phyloP scores from a whole-genome alignment of 2,797 vertebrate species.

The Coregonus ussuriensis region DNA sequence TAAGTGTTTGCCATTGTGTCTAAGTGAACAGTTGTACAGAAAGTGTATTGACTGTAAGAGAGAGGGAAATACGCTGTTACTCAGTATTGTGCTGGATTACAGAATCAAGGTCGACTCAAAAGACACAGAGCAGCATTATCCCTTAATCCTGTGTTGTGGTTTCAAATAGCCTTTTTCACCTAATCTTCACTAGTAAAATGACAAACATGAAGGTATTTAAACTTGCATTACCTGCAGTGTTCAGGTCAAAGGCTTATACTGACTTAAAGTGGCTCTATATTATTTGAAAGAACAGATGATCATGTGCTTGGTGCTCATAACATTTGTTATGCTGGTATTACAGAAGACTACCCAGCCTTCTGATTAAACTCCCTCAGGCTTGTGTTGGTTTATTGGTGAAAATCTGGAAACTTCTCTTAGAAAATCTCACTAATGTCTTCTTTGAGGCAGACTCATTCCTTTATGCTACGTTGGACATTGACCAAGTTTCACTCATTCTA shows the following conservation, averaged over 20 bases:
- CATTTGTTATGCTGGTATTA: conserved; percentile 47
- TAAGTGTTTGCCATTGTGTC: not conserved
- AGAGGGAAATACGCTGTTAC: conserved; percentile 68
- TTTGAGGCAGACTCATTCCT: conserved; percentile 10
- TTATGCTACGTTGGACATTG: not conserved
- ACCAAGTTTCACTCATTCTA: not conserved
- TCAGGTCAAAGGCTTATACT: conserved; percentile 72
- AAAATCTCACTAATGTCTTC: conserved; percentile 45
- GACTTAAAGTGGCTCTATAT: conserved; percentile 62
- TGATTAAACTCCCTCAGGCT: conserved; percentile 60
- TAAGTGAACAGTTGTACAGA: conserved; percentile 56
- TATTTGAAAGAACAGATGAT: conserved; percentile 52
- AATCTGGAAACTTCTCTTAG: conserved; percentile 50
- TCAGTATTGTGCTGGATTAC: conserved; percentile 78
- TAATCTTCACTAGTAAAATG: conserved; percentile 78
- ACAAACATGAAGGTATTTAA: conserved; percentile 78
- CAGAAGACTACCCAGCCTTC: conserved; percentile 48
- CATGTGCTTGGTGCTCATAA: conserved; percentile 54
- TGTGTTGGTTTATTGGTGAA: conserved; percentile 43
- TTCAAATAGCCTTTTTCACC: conserved; percentile 78
- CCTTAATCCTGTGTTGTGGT: conserved; percentile 81
- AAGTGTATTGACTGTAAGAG: conserved; percentile 65
- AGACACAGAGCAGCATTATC: conserved; percentile 80
- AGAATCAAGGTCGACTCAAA: conserved; percentile 79
- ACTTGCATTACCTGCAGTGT: conserved; percentile 69